Conservation (phyloP, 2,113 vertebrate genomes). For the Arvicanthis niloticus region DNA sequence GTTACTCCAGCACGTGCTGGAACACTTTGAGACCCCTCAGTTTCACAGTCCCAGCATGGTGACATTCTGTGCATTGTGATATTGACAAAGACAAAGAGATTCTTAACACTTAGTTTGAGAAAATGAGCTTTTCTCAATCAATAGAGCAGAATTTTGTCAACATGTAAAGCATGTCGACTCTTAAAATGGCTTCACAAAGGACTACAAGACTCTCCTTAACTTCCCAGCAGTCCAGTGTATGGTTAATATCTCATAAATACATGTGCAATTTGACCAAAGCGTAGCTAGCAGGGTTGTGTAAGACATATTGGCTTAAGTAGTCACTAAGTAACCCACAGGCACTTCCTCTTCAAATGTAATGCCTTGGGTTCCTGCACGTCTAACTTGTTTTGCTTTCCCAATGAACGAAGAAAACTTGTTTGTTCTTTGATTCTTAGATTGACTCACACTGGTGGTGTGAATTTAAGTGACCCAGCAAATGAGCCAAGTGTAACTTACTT, state of each 20-base stretch:
- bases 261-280: neutral
- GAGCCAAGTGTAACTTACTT: neutral
- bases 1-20: neutral
- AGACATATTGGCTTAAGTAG: neutral
- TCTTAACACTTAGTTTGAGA: neutral
- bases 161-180: neutral
- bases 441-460: neutral
- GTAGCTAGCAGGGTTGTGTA: neutral
- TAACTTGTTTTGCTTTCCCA: neutral
- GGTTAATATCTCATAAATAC: neutral
- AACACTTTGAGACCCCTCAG: neutral
- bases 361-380: neutral
- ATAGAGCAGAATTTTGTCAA: neutral
- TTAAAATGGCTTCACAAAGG: neutral
- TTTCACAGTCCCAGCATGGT: neutral
- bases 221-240: neutral
- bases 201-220: neutral
- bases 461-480: neutral
- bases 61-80: neutral
- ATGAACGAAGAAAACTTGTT: too few species aligned
- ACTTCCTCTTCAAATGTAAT: neutral
- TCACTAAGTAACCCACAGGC: neutral
- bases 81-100: constrained; percentile 38
- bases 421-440: neutral
- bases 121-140: neutral